Evolutionary conservation across 2,888 invertebrate genomes (phyloP), one percentile per base, ranked within the genome.

Genomic region (Troilus luridus): DNA sequence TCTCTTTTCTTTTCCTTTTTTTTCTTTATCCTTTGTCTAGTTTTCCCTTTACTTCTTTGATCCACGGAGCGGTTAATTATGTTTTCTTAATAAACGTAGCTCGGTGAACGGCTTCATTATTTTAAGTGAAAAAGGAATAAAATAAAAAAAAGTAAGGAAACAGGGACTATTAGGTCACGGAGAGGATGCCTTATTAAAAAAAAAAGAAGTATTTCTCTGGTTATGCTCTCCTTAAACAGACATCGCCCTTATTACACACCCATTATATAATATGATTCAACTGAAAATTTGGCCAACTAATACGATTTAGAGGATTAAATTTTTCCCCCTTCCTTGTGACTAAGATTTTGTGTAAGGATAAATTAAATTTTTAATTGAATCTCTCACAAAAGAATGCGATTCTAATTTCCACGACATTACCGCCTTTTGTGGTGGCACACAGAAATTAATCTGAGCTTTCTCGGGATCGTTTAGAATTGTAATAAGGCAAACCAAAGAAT

Each of bases 71-170:
- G 21, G 60, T 62, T 88, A 88, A 88, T 88, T 88, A 88, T 88
- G 88, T 88, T 88, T 62, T 62, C 60, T 88, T 88, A 88, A 62
- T 60, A 88, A 88, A 88, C 54, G 88, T 62, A 41, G 60, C 59
- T 60, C 85, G 11, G 56, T 85, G 21, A 59, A 27, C 58, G 24
- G 88, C 88, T 88, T 88, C 88, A 88, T 88, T 88, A 88, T 88
- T 88, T 59, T 60, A 88, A 88, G 59, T 88, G 24, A 24, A 67
- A 88, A 58, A 24, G 14, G 88, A 58, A 58, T 88, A 62, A 88
- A 88, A 62, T 62, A 27, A 88, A 62, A 24, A 62, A 21, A 60
- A 88, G 41, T 24, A 62, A 62, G 88, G 54, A 56, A 81, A 81
- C 54, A 21, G 24, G 67, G 81, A 54, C 54, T 81, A 81, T 81